phyloP scores from a whole-genome alignment of 2,113 vertebrate species.

The Nicator chloris region DNA sequence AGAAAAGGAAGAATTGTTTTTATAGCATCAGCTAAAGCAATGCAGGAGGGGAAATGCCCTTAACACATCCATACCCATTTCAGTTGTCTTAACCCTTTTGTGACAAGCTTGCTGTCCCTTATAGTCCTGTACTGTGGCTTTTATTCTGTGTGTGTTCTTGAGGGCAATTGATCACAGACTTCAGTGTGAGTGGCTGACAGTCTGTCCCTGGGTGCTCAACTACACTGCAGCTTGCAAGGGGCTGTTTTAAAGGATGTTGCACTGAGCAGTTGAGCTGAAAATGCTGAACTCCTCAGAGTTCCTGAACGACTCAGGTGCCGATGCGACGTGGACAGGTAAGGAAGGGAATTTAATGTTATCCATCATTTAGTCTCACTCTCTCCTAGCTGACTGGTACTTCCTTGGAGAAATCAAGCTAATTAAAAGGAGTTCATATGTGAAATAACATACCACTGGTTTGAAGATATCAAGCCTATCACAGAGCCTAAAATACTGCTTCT shows the following conservation, averaged over 20 bases:
- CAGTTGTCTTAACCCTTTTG: not conserved
- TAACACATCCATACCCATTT: not conserved
- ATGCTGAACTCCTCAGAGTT: not conserved
- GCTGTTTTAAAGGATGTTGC: not conserved
- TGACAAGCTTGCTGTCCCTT: not conserved
- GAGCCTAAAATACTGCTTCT: not conserved
- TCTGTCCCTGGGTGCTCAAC: not conserved
- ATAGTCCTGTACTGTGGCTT: not conserved
- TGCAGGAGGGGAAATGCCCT: not conserved
- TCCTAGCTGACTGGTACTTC: not conserved
- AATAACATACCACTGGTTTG: not conserved
- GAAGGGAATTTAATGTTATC: not conserved
- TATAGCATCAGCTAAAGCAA: not conserved
- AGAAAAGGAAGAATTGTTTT: not conserved
- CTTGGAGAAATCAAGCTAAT: not conserved
- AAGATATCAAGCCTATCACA: not conserved
- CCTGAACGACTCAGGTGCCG: rapidly evolving
- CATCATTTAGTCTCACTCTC: not conserved
- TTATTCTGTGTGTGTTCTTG: not conserved
- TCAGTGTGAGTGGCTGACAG: not conserved
- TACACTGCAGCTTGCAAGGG: not conserved
- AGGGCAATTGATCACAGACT: not conserved
- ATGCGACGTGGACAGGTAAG: not conserved
- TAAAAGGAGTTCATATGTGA: not conserved
- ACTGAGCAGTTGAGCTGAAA: not conserved